phyloP scores from a whole-genome alignment of 1,140 invertebrate genomes.

The Aphaenogaster ashmeadi region DNA sequence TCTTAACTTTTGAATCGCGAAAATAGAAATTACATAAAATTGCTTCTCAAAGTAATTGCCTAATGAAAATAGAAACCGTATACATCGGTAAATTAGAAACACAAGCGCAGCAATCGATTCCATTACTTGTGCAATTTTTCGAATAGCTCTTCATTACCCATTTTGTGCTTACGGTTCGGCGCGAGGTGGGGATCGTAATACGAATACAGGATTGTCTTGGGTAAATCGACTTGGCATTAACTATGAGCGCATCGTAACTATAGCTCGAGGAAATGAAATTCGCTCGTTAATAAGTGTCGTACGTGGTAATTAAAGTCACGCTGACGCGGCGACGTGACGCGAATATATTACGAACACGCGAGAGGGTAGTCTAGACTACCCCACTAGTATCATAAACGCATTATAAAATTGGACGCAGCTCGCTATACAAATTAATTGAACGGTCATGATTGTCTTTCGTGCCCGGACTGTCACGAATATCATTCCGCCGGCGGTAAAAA shows the following conservation, averaged over 20 bases:
- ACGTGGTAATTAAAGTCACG: conserved; percentile 57
- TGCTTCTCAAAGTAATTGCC: neutral
- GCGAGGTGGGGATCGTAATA: neutral
- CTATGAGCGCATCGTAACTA: conserved; percentile 42
- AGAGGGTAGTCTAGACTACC: neutral
- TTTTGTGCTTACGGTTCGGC: neutral
- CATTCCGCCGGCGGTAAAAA: neutral
- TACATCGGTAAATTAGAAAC: neutral
- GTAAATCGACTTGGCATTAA: conserved; percentile 59
- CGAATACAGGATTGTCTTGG: neutral
- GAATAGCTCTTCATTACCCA: neutral
- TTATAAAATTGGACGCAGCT: conserved; percentile 49
- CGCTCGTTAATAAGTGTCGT: conserved; percentile 58
- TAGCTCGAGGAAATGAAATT: conserved; percentile 54
- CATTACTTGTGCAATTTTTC: neutral
- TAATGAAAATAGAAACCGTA: neutral
- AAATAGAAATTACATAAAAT: neutral
- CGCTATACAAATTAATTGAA: conserved; percentile 43
- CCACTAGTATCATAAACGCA: neutral
- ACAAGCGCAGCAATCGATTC: neutral
- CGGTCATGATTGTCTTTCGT: neutral
- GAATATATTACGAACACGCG: conserved; percentile 39
- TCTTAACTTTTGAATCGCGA: neutral
- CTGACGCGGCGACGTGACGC: conserved; percentile 34
- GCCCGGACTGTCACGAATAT: conserved; percentile 12